A percentile compares a stretch with the other conserved stretches of the same genome.
phyloP scores from a whole-genome alignment of 2,888 invertebrate genomes.

The Colostygia pectinataria region DNA sequence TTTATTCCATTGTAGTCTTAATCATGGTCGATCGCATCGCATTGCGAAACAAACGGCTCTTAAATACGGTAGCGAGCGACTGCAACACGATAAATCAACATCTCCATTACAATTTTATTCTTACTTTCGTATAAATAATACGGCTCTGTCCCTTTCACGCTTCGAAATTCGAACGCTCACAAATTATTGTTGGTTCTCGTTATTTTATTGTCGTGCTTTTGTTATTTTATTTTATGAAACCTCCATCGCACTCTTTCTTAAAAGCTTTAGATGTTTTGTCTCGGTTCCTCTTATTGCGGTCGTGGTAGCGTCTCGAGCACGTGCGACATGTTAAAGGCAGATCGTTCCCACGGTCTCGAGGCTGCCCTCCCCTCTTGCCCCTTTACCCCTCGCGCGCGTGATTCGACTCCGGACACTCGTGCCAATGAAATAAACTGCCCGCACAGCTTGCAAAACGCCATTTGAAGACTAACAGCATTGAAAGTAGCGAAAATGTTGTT shows the following conservation, averaged over 20 bases:
- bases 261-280: conserved; percentile 41
- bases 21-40: conserved; percentile 45
- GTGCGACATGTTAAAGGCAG: conserved; percentile 82
- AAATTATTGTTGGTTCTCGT: conserved; percentile 76
- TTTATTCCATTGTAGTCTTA: conserved; percentile 65
- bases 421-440: conserved; percentile 75
- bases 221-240: conserved; percentile 44
- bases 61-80: conserved; percentile 73
- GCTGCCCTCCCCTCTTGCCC: conserved; percentile 43
- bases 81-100: conserved; percentile 71
- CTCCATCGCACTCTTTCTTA: conserved; percentile 20
- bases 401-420: conserved; percentile 69
- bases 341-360: conserved; percentile 80
- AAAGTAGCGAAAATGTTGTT: conserved; percentile 66
- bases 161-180: conserved; percentile 72
- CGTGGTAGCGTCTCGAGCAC: conserved; percentile 67
- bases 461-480: conserved; percentile 59
- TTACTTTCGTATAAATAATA: conserved; percentile 68
- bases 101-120: conserved; percentile 70
- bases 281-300: conserved; percentile 54
- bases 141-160: conserved; percentile 68
- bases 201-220: conserved; percentile 62
- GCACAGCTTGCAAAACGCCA: conserved; percentile 69
- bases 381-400: conserved; percentile 54
- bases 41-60: conserved; percentile 64